phyloP scores from a whole-genome alignment of 2,888 invertebrate species.

The Dasypogon diadema region DNA sequence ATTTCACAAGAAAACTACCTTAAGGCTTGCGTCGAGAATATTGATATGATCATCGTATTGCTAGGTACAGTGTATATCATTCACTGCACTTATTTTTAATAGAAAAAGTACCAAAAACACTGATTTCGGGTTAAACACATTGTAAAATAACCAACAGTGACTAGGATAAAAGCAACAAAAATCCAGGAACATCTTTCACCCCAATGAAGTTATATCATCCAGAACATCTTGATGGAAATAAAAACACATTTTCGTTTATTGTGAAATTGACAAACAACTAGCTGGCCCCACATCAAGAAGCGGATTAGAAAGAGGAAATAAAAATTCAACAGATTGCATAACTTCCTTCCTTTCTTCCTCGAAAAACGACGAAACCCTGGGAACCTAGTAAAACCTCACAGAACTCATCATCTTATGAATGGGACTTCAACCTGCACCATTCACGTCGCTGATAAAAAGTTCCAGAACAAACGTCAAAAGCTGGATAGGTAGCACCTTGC shows the following conservation, averaged over 20 bases:
- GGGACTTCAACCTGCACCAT: slow-evolving; percentile 44
- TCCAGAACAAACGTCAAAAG: slow-evolving; percentile 18
- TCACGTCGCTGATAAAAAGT: slow-evolving; percentile 29
- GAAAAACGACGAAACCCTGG: slow-evolving; percentile 42
- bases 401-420: slow-evolving; percentile 18
- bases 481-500: slow-evolving; percentile 42
- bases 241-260: neutral
- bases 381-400: slow-evolving; percentile 16
- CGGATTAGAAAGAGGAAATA: slow-evolving; percentile 42
- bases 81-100: too few relatives aligned
- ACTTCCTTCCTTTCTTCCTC: slow-evolving; percentile 52
- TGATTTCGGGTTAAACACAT: too few relatives aligned
- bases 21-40: too few relatives aligned
- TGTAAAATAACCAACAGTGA: too few relatives aligned
- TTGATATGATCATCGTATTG: too few relatives aligned
- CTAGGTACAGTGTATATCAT: too few relatives aligned
- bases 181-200: too few relatives aligned
- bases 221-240: neutral
- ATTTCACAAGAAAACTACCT: too few relatives aligned
- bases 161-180: too few relatives aligned
- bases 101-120: too few relatives aligned
- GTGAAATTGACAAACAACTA: neutral
- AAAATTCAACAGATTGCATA: slow-evolving; percentile 48
- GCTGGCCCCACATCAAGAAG: neutral
- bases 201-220: too few relatives aligned